Evolutionary conservation across 2,797 vertebrate species (phyloP).

Genomic region (Numenius phaeopus): DNA sequence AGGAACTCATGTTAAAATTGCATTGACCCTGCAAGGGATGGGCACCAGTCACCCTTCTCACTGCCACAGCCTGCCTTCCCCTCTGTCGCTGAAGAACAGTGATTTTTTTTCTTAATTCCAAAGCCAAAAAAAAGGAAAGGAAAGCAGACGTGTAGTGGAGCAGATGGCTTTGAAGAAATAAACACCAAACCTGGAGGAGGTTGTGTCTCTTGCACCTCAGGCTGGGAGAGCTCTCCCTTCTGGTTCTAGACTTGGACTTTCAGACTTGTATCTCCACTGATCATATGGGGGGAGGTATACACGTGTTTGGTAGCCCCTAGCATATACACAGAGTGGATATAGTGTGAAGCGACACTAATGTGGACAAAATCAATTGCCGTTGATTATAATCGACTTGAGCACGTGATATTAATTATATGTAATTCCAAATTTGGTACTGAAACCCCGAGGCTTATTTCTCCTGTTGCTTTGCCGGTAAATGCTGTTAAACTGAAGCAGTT

Average conservation of each 20-base stretch:
- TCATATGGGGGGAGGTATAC: accelerated
- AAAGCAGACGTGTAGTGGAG: background rate
- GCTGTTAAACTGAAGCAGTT: background rate
- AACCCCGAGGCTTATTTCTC: background rate
- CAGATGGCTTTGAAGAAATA: background rate
- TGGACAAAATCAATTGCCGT: background rate
- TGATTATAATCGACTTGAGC: background rate
- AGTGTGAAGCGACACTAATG: background rate
- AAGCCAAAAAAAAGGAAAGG: background rate
- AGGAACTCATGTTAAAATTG: background rate
- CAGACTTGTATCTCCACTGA: background rate
- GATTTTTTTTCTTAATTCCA: background rate
- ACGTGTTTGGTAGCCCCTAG: accelerated
- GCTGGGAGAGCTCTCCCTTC: background rate
- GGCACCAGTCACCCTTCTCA: no score
- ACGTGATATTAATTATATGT: background rate
- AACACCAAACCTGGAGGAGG: accelerated
- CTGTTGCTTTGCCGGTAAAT: background rate
- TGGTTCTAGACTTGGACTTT: background rate
- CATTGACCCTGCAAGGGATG: background rate
- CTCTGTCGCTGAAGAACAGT: no score
- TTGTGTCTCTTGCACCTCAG: background rate
- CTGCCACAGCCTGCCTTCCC: background rate
- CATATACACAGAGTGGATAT: accelerated
- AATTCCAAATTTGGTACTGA: background rate